These are phyloP conservation scores for Erebia ligea DNA, from an alignment of 2,888 invertebrate genomes.

Conservation along the genomic window DNA sequence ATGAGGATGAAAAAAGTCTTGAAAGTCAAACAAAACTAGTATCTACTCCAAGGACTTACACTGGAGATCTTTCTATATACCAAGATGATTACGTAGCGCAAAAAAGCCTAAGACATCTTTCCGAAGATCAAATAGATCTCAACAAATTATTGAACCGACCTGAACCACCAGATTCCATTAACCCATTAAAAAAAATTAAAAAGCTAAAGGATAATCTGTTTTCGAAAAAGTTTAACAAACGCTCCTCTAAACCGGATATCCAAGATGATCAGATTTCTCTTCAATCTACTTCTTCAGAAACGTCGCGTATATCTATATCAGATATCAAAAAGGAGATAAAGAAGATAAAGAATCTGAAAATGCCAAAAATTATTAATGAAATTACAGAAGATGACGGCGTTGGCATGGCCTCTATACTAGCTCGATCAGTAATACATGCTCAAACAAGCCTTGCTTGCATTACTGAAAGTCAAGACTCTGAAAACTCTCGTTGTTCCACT, in stretches of 20 bases:
- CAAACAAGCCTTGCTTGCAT: conserved; percentile 84
- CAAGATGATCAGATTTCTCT: conserved; percentile 80
- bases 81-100: conserved; percentile 67
- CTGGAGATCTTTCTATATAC: conserved; percentile 66
- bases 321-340: conserved; percentile 74
- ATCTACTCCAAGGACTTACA: conserved; percentile 61
- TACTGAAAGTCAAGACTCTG: conserved; percentile 80
- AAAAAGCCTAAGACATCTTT: conserved; percentile 66
- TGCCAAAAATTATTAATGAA: conserved; percentile 65
- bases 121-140: conserved; percentile 72
- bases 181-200: conserved; percentile 80
- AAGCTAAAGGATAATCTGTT: conserved; percentile 85
- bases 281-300: conserved; percentile 77
- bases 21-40: conserved; percentile 39
- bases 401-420: conserved; percentile 86
- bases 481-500: conserved; percentile 69
- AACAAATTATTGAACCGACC: conserved; percentile 80
- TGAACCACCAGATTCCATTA: conserved; percentile 69
- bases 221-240: conserved; percentile 83
- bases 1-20: conserved; percentile 68
- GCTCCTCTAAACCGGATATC: conserved; percentile 77
- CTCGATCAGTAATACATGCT: conserved; percentile 85
- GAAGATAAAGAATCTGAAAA: conserved; percentile 71
- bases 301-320: conserved; percentile 70
- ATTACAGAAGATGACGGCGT: conserved; percentile 77